phyloP scores from a whole-genome alignment of 2,888 invertebrate genomes.

The Linnaemya vulpina region DNA sequence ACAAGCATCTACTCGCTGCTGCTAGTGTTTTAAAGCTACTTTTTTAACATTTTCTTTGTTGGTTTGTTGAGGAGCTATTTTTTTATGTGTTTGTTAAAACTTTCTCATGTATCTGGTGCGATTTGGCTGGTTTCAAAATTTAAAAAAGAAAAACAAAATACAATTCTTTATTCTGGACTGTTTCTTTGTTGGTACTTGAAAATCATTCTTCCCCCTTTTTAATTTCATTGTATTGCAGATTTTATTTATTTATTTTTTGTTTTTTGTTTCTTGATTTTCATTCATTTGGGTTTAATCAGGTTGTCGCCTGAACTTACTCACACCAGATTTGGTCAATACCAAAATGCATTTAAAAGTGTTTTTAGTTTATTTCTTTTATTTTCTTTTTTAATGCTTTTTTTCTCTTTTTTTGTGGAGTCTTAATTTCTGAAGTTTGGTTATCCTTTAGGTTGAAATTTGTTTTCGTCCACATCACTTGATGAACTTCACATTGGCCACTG shows the following conservation, averaged over 20 bases:
- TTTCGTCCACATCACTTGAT: conserved; percentile 51
- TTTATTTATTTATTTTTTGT: conserved; percentile 5
- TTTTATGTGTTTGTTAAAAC: conserved; percentile 47
- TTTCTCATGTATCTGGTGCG: conserved; percentile 53
- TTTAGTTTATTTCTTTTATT: neutral
- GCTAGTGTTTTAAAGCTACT: conserved; percentile 53
- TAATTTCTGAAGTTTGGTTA: conserved; percentile 36
- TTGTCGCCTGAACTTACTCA: conserved; percentile 58
- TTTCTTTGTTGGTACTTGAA: conserved; percentile 53
- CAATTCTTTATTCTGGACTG: conserved; percentile 44
- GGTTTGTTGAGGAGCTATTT: conserved; percentile 43
- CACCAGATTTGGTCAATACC: conserved; percentile 60
- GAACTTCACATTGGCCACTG: conserved; percentile 53
- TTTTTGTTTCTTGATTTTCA: conserved; percentile 23
- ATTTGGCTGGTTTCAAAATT: conserved; percentile 30
- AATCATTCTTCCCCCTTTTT: conserved; percentile 57
- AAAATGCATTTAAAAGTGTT: conserved; percentile 50
- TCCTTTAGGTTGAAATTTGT: conserved; percentile 56
- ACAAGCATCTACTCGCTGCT: conserved; percentile 11
- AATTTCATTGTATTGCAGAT: conserved; percentile 47
- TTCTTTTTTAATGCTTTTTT: conserved; percentile 1
- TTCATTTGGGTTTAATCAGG: conserved; percentile 52
- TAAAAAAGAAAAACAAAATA: too few relatives aligned
- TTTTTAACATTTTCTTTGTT: conserved; percentile 36
- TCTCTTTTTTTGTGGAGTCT: conserved; percentile 31